A percentile compares a stretch with the other conserved stretches of the same genome.
Conservation (phyloP, 2,113 vertebrate genomes). For the Vicugna pacos region DNA sequence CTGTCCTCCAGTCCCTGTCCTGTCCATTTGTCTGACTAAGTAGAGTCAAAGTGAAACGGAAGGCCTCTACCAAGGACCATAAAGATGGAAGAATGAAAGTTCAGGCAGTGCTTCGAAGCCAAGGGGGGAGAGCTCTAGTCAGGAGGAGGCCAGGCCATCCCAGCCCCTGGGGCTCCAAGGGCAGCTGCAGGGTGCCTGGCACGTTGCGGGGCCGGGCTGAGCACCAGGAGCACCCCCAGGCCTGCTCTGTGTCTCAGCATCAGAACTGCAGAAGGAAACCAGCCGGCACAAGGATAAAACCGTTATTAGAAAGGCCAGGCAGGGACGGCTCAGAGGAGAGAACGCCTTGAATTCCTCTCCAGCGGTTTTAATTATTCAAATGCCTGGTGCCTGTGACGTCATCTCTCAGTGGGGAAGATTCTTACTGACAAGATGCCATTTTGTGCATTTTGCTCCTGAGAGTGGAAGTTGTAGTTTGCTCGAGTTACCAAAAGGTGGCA, state of each 20-base stretch:
- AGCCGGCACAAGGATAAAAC: not conserved
- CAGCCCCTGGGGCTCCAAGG: not conserved
- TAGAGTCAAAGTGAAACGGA: not conserved
- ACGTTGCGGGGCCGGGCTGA: not conserved
- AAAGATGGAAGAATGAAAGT: not conserved
- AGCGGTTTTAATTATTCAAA: not conserved
- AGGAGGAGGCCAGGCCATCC: too few relatives aligned
- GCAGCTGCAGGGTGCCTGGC: not conserved
- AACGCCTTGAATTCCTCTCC: not conserved
- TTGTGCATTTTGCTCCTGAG: not conserved
- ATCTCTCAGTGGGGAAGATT: not conserved
- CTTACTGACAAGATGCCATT: not conserved
- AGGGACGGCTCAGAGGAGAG: not conserved
- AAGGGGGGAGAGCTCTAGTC: not conserved
- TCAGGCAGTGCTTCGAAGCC: not conserved
- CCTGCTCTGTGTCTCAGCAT: not conserved
- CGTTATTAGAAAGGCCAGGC: not conserved
- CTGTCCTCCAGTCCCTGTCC: rapidly evolving
- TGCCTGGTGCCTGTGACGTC: not conserved
- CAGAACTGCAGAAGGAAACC: not conserved
- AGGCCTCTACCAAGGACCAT: not conserved
- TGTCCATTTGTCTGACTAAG: not conserved
- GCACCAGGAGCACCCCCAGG: too few relatives aligned
- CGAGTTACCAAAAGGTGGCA: slow-evolving; percentile 42
- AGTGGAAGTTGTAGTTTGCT: not conserved